These are phyloP conservation scores for Laterallus jamaicensis DNA, from an alignment of 2,113 vertebrate species.

Conservation along the genomic window DNA sequence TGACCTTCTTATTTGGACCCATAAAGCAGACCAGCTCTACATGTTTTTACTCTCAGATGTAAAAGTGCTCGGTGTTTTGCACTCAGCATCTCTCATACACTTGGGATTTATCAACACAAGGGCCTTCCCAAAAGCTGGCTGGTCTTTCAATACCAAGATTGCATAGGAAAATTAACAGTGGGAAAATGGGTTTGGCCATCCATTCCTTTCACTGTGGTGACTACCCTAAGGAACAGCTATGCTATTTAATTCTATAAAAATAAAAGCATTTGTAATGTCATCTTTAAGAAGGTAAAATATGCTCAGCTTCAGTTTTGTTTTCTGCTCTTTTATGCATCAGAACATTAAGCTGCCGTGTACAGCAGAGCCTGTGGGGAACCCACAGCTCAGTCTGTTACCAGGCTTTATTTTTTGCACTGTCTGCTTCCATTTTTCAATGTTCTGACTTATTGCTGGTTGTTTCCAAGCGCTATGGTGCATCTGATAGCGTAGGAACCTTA, in stretches of 20 bases:
- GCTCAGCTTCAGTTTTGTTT: neutral
- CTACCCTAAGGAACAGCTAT: neutral
- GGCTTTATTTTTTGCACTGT: constrained; percentile 16
- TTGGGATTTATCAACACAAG: constrained; percentile 1
- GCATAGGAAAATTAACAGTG: neutral
- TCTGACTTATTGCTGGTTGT: neutral
- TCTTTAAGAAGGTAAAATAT: neutral
- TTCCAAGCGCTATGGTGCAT: neutral
- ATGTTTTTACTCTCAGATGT: neutral
- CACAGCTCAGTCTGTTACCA: constrained; percentile 9
- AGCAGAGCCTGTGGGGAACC: neutral
- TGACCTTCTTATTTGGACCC: neutral
- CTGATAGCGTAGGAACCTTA: fast-evolving
- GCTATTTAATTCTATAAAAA: neutral
- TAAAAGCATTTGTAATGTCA: neutral
- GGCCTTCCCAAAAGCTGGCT: neutral
- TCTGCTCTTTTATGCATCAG: neutral
- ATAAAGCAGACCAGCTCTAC: neutral
- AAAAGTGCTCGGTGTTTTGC: neutral
- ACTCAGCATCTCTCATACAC: neutral
- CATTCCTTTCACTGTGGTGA: neutral
- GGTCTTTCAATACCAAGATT: neutral
- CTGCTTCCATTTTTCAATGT: neutral
- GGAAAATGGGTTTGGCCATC: neutral
- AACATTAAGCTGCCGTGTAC: neutral